These are phyloP conservation scores for Solen grandis DNA, from an alignment of 1,140 invertebrate genomes.

Conservation along the genomic window DNA sequence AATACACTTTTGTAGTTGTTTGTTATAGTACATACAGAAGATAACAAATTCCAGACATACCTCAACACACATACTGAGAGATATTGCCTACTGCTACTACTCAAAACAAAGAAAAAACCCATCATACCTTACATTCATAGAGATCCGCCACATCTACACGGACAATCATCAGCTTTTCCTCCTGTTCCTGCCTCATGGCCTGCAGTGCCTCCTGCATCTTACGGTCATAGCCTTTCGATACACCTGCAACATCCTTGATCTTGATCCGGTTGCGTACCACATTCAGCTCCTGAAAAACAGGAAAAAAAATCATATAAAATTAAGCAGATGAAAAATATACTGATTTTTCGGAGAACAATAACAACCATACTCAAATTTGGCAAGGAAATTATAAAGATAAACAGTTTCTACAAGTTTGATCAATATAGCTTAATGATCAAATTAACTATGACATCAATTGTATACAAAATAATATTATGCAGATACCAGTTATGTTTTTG, in stretches of 20 bases:
- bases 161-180: slow-evolving; percentile 92
- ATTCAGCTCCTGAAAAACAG: slow-evolving; percentile 88
- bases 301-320: too few species aligned
- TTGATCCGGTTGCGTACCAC: slow-evolving; percentile 91
- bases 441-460: too few species aligned
- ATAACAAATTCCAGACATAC: not conserved
- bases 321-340: too few species aligned
- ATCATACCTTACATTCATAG: slow-evolving; percentile 80
- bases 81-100: not conserved
- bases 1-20: too few species aligned
- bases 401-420: too few species aligned
- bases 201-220: slow-evolving; percentile 95
- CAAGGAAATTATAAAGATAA: too few species aligned
- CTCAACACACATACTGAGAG: not conserved
- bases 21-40: not conserved
- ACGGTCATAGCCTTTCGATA: slow-evolving; percentile 95
- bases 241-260: slow-evolving; percentile 89
- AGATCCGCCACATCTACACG: slow-evolving; percentile 87
- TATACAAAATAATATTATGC: too few species aligned
- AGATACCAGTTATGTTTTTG: too few species aligned
- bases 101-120: not conserved
- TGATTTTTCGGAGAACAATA: too few species aligned
- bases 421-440: too few species aligned
- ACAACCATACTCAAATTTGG: too few species aligned
- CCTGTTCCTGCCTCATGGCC: slow-evolving; percentile 95